These are phyloP conservation scores for Eonycteris spelaea DNA, from an alignment of 2,113 vertebrate species.

Conservation along the genomic window DNA sequence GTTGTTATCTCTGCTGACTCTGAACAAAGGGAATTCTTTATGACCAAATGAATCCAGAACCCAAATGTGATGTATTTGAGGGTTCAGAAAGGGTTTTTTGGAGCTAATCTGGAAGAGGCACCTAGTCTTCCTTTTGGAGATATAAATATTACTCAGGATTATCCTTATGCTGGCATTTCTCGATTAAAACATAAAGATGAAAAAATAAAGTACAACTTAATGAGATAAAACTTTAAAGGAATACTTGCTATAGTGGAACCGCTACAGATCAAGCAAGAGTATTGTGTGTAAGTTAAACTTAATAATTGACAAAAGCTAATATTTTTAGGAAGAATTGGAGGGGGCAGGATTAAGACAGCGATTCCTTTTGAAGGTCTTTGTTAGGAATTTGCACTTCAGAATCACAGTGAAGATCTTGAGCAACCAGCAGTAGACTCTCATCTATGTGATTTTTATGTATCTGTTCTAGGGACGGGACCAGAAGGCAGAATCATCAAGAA, in stretches of 20 bases:
- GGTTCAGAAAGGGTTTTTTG: not conserved
- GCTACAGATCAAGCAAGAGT: not conserved
- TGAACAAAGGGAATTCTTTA: not conserved
- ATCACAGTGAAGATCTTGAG: not conserved
- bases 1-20: not conserved
- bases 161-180: not conserved
- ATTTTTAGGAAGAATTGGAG: not conserved
- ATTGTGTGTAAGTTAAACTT: not conserved
- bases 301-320: not conserved
- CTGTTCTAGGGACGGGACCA: slow-evolving; percentile 90
- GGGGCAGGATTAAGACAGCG: not conserved
- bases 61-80: not conserved
- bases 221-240: not conserved
- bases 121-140: not conserved
- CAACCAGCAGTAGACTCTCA: not conserved
- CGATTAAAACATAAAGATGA: slow-evolving; percentile 2
- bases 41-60: not conserved
- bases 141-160: slow-evolving; percentile 3
- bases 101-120: not conserved
- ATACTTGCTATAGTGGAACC: not conserved
- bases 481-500: slow-evolving; percentile 96
- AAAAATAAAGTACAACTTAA: not conserved
- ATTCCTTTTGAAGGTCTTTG: not conserved
- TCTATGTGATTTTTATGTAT: not conserved
- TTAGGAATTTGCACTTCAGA: not conserved